Evolutionary conservation across 2,113 vertebrate genomes (phyloP).

Genomic region (Salvelinus alpinus): DNA sequence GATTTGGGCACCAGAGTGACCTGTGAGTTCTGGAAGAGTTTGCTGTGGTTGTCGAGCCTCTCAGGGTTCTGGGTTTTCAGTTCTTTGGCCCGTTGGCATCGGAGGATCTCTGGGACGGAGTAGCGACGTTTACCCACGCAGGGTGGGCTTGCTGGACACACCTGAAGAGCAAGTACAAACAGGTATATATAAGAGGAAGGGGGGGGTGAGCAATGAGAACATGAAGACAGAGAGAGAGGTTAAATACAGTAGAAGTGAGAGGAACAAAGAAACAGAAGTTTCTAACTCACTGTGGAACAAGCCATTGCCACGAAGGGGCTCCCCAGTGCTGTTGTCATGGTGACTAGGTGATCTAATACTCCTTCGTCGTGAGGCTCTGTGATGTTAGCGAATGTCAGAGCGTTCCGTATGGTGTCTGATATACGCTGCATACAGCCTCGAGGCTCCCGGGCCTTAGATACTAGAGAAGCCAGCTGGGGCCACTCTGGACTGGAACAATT

Average conservation of each 20-base stretch:
- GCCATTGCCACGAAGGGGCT: conserved; percentile 84
- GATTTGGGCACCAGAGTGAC: conserved; percentile 68
- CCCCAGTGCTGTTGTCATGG: conserved; percentile 83
- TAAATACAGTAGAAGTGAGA: background rate
- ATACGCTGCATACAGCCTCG: conserved; percentile 85
- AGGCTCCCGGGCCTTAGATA: conserved; percentile 77
- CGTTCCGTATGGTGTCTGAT: conserved; percentile 72
- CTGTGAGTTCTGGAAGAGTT: conserved; percentile 77
- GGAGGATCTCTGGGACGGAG: conserved; percentile 87
- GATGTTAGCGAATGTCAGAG: conserved; percentile 74
- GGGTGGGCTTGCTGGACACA: conserved; percentile 86
- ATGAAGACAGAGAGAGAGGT: background rate
- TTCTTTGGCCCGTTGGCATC: conserved; percentile 68
- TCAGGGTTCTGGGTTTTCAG: conserved; percentile 66
- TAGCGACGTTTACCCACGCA: conserved; percentile 82
- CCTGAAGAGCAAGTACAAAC: conserved; percentile 39
- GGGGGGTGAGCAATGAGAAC: background rate
- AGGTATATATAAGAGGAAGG: background rate
- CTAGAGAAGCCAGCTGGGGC: conserved; percentile 76
- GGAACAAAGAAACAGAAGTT: background rate
- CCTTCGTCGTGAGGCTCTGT: conserved; percentile 83
- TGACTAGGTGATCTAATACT: conserved; percentile 91
- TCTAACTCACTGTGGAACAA: conserved; percentile 84
- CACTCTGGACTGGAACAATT: conserved; percentile 71
- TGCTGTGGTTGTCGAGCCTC: conserved; percentile 63